Evolutionary conservation across 2,888 invertebrate species (phyloP).

Genomic region (Volucella inflata): DNA sequence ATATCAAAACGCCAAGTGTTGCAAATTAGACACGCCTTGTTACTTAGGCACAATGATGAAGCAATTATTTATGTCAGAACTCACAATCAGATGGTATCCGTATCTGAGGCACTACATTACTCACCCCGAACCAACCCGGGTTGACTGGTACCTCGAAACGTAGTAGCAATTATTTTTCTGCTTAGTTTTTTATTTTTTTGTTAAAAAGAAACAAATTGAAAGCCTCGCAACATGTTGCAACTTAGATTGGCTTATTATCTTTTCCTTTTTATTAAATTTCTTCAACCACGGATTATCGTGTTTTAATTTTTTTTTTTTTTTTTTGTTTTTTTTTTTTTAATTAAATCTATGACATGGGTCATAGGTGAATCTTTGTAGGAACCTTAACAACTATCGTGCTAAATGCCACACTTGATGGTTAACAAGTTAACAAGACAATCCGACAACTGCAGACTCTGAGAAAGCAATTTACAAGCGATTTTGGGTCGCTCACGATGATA

Average conservation of each 20-base stretch:
- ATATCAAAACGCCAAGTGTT: conserved; percentile 55
- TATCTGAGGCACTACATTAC: conserved; percentile 1
- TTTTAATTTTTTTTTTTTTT: conserved; percentile 17
- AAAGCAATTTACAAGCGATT: conserved; percentile 34
- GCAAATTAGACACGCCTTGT: conserved; percentile 68
- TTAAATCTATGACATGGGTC: conserved; percentile 31
- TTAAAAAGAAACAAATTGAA: conserved; percentile 24
- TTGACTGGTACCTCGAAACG: background rate
- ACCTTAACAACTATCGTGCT: conserved; percentile 49
- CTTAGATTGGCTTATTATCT: background rate
- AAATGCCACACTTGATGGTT: conserved; percentile 71
- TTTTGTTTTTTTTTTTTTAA: conserved; percentile 11
- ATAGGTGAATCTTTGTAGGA: conserved; percentile 34
- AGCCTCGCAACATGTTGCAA: conserved; percentile 60
- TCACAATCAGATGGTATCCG: conserved; percentile 53
- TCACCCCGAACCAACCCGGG: background rate
- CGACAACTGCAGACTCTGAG: background rate
- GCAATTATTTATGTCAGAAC: conserved; percentile 66
- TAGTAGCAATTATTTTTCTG: conserved; percentile 21
- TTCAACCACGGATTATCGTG: background rate
- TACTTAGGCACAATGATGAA: conserved; percentile 70
- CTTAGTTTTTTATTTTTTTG: background rate
- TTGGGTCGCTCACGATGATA: conserved; percentile 59
- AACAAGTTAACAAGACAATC: conserved; percentile 30
- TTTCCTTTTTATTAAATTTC: conserved; percentile 17